phyloP scores from a whole-genome alignment of 2,797 vertebrate genomes.

The Lutjanus campechanus region DNA sequence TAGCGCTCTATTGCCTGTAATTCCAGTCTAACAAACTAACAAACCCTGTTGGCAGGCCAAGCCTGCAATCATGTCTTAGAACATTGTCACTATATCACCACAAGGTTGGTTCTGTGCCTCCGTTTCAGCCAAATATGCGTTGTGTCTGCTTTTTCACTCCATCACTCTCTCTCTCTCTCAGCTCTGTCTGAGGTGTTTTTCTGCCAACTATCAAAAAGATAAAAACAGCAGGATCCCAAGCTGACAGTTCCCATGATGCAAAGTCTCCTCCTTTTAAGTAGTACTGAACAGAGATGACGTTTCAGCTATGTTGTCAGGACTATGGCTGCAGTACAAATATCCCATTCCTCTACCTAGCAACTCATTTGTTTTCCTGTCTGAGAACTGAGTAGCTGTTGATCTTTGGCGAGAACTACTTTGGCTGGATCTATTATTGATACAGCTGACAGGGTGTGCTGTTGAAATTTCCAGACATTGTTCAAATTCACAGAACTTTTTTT shows the following conservation, averaged over 20 bases:
- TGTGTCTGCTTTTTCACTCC: constrained; percentile 35
- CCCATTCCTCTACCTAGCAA: neutral
- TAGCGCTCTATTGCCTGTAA: constrained; percentile 60
- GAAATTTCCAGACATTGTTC: neutral
- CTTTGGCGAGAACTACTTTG: constrained; percentile 31
- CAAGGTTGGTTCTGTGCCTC: constrained; percentile 57
- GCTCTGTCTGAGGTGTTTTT: constrained; percentile 48
- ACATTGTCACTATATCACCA: constrained; percentile 74
- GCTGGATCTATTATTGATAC: constrained; percentile 9
- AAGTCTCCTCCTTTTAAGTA: neutral
- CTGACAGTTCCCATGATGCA: constrained; percentile 27
- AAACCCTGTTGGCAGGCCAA: constrained; percentile 70
- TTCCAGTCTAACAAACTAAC: constrained; percentile 74
- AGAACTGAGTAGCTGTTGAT: constrained; percentile 39
- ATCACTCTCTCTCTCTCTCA: constrained; percentile 17
- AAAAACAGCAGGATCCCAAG: constrained; percentile 7
- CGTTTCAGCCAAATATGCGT: constrained; percentile 56
- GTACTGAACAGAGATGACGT: constrained; percentile 11
- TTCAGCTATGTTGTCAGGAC: neutral
- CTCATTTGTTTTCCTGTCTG: neutral
- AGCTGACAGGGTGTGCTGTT: neutral
- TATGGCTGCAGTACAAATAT: neutral
- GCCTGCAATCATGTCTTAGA: constrained; percentile 72
- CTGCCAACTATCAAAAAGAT: constrained; percentile 33
- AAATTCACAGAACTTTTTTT: neutral